Conservation (phyloP, 1,140 invertebrate genomes). For the Drosophila littoralis region DNA sequence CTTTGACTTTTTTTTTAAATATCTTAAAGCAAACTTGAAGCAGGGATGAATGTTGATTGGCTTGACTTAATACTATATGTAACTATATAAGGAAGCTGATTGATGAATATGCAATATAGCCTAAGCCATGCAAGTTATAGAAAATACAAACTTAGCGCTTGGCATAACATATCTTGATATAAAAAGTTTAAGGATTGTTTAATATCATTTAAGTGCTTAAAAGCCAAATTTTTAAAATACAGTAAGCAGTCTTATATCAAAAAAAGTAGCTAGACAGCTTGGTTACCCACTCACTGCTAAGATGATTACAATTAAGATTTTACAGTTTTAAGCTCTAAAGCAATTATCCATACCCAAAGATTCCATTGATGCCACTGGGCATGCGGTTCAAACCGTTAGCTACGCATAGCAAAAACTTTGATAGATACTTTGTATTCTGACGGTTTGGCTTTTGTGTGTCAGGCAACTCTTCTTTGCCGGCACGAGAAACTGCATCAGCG, state of each 20-base stretch:
- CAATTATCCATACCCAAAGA: conserved; percentile 36
- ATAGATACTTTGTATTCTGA: conserved; percentile 19
- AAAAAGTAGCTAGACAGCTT: conserved; percentile 22
- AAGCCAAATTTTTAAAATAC: too few relatives aligned
- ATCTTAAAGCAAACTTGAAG: too few relatives aligned
- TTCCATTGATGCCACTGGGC: conserved; percentile 45
- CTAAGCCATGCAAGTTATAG: too few relatives aligned
- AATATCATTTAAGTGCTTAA: neutral
- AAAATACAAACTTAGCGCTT: too few relatives aligned
- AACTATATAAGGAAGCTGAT: too few relatives aligned
- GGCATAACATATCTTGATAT: too few relatives aligned
- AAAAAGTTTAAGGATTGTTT: neutral
- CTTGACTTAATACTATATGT: too few relatives aligned
- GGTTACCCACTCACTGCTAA: neutral
- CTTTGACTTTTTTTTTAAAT: neutral
- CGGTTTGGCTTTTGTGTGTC: conserved; percentile 47
- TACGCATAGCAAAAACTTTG: conserved; percentile 47
- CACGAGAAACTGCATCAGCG: conserved; percentile 29
- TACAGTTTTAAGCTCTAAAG: conserved; percentile 32
- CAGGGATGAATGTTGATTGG: too few relatives aligned
- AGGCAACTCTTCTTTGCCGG: conserved; percentile 11
- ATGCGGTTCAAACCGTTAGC: conserved; percentile 36
- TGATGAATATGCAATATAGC: too few relatives aligned
- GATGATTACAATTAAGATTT: conserved; percentile 32
- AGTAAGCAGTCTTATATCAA: neutral